Percentiles rank a stretch among this genome's conserved stretches.
Evolutionary conservation across 2,888 invertebrate species (phyloP).

Genomic region (Masnerella sp.): DNA sequence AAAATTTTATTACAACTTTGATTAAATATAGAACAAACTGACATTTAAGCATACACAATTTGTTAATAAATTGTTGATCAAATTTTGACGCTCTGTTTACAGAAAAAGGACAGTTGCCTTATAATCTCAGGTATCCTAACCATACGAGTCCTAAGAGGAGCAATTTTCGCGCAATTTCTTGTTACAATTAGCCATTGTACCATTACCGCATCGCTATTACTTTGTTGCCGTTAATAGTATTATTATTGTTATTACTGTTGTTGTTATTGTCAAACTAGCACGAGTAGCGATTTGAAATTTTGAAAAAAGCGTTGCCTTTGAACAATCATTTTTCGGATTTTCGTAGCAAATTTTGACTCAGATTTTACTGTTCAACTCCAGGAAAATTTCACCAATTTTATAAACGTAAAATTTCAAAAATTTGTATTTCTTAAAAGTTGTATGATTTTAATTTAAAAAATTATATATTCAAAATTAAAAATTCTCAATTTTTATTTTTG

Average conservation of each 20-base stretch:
- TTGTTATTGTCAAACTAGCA: constrained; percentile 41
- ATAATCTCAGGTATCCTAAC: constrained; percentile 52
- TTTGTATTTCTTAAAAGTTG: too few species aligned
- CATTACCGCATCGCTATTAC: constrained; percentile 38
- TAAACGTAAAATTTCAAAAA: too few species aligned
- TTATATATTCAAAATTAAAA: too few species aligned
- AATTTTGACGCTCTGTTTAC: too few species aligned
- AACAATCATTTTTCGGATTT: constrained; percentile 11
- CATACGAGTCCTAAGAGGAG: constrained; percentile 17
- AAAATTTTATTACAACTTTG: too few species aligned
- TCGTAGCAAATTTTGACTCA: constrained; percentile 8
- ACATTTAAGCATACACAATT: too few species aligned
- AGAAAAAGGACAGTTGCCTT: constrained; percentile 42
- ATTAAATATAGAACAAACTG: too few species aligned
- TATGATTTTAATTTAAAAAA: too few species aligned
- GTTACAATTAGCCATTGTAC: constrained; percentile 22
- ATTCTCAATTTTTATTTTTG: too few species aligned
- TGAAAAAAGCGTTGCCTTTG: constrained; percentile 11
- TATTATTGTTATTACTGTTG: constrained; percentile 54
- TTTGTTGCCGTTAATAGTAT: constrained; percentile 59
- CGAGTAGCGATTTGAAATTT: constrained; percentile 19
- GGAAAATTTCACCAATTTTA: too few species aligned
- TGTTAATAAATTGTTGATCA: too few species aligned
- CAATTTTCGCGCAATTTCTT: constrained; percentile 29
- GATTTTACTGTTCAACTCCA: too few species aligned